Evolutionary conservation across 2,888 invertebrate species (phyloP).

Genomic region (Caenorhabditis sinica): DNA sequence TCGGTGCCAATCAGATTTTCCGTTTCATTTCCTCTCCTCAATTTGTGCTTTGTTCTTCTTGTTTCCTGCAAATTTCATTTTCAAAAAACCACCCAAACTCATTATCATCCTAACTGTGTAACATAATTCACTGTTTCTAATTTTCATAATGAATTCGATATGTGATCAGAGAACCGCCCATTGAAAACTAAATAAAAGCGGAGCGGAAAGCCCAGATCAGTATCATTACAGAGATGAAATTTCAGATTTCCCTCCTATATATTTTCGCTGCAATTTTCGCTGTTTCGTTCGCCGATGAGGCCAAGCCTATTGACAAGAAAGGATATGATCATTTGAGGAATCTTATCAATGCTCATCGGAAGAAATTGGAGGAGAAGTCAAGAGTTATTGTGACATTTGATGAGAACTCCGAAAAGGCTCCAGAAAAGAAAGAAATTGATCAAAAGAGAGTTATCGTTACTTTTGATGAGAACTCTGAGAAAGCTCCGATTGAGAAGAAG

Average conservation of each 20-base stretch:
- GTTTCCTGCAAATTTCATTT: slow-evolving; percentile 21
- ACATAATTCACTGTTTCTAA: slow-evolving; percentile 30
- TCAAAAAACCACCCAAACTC: slow-evolving; percentile 6
- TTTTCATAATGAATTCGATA: slow-evolving; percentile 42
- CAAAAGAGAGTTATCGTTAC: neutral
- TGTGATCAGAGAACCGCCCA: slow-evolving; percentile 26
- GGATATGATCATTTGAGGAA: neutral
- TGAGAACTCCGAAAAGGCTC: neutral
- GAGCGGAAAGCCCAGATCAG: neutral
- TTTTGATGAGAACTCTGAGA: neutral
- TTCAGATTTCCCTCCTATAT: slow-evolving; percentile 13
- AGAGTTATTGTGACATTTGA: neutral
- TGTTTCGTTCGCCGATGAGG: neutral
- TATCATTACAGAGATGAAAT: slow-evolving; percentile 10
- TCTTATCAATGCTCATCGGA: neutral
- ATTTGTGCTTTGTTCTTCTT: slow-evolving; percentile 23
- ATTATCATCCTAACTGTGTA: slow-evolving; percentile 44
- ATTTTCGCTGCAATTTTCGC: slow-evolving; percentile 16
- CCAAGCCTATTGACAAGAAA: neutral
- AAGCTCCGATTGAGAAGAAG: neutral
- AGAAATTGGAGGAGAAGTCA: neutral
- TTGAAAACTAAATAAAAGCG: slow-evolving; percentile 10
- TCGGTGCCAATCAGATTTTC: slow-evolving; percentile 23
- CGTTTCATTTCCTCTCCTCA: neutral
- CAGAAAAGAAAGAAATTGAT: neutral